Evolutionary conservation across 2,888 invertebrate species (phyloP).

Genomic region (Fragum fragum): DNA sequence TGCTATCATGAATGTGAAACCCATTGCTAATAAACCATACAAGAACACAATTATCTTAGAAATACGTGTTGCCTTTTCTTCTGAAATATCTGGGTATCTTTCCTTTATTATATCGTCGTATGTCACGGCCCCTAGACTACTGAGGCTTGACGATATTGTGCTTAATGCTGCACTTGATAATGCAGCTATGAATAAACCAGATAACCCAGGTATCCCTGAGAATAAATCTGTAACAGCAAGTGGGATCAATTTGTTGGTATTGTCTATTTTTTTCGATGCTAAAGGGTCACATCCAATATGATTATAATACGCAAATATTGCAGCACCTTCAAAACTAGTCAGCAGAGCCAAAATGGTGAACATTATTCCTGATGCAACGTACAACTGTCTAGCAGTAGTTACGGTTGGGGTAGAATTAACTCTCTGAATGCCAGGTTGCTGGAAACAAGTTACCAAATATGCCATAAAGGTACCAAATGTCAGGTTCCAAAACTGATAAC

Average conservation of each 20-base stretch:
- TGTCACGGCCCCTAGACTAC: conserved; percentile 47
- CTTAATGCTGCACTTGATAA: conserved; percentile 53
- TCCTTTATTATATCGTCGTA: conserved; percentile 49
- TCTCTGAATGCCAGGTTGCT: conserved; percentile 36
- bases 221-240: neutral
- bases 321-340: conserved; percentile 34
- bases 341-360: neutral
- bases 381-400: neutral
- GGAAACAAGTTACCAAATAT: neutral
- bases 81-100: neutral
- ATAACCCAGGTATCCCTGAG: conserved; percentile 38
- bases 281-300: conserved; percentile 50
- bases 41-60: neutral
- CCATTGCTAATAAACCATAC: conserved; percentile 5
- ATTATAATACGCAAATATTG: conserved; percentile 57
- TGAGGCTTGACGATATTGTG: conserved; percentile 51
- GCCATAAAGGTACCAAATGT: neutral
- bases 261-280: neutral
- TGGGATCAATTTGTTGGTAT: neutral
- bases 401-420: conserved; percentile 18
- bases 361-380: conserved; percentile 14
- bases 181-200: conserved; percentile 53
- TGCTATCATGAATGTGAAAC: neutral
- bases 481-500: conserved; percentile 6
- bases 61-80: neutral